Base-by-base conservation (phyloP, 2,888 invertebrate genomes). In the Limnephilus rhombicus region DNA sequence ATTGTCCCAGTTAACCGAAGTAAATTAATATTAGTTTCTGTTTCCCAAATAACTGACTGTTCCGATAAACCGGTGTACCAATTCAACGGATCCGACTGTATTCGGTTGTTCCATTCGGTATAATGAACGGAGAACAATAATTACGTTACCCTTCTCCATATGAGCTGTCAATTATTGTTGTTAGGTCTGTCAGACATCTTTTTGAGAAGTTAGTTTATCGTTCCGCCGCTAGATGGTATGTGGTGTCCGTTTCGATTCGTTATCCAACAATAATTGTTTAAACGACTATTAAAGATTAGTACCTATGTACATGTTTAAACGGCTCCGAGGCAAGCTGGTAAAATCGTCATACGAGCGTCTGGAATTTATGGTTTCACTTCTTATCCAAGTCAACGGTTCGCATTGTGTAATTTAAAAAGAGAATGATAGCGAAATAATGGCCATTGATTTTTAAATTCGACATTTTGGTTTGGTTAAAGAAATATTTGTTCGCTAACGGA, bases 101-200 rank as follows among this genome's bases (percentile, higher is more conserved):
- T n/a, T 24, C 68, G 24, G 68, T 68, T 68, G n/a, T 68, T 68
- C 24, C 24, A 7, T 68, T 68, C 9, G 7, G 68, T 68, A 68
- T 68, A 9, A 68, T 68, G 24, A 68, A n/a, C 85, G 41, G 80
- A 90, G 90, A 91, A 90, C 91, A 91, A 92, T 92, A 92, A 92
- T 92, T 85, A 91, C 91, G 92, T 92, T 92, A 92, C 87, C 90
- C 91, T 83, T 81, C 53, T 45, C 68, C 80, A 85, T 89, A 87
- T 87, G 90, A 92, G 90, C 92, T 92, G 92, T 92, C 92, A 92
- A 92, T 92, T 91, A 92, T 91, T 92, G 18, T 83, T 85, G 91
- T 92, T 92, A 91, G 90, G 91, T 85, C 92, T 92, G 91, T 91
- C 92, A 86, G 92, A 82, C 91, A 91, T 90, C 85, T 86, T n/a